A percentile compares a stretch with the other conserved stretches of the same genome.
phyloP scores from a whole-genome alignment of 2,797 vertebrate species.

The Jordanella pulchra region DNA sequence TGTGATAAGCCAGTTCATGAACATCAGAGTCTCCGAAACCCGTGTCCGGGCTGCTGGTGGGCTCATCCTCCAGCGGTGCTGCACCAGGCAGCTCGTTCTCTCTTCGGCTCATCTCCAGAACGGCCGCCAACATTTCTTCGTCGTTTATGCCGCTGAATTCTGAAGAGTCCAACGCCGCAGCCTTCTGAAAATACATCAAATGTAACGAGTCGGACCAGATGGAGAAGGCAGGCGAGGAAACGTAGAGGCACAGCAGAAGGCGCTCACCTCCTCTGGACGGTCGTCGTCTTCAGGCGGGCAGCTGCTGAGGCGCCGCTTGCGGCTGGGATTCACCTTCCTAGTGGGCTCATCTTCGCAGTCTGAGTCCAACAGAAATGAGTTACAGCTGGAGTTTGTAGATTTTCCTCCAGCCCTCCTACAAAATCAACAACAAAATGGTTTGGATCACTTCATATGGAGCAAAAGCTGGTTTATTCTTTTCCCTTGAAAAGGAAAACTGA shows the following conservation, averaged over 20 bases:
- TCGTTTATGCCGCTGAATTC: slow-evolving; percentile 88
- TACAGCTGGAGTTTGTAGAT: slow-evolving; percentile 74
- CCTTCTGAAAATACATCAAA: slow-evolving; percentile 72
- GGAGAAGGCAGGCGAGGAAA: not conserved
- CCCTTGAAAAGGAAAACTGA: too few relatives aligned
- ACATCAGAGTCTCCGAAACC: slow-evolving; percentile 92
- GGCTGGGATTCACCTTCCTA: slow-evolving; percentile 79
- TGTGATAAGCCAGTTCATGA: slow-evolving; percentile 87
- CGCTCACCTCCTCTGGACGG: slow-evolving; percentile 76
- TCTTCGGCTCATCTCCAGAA: slow-evolving; percentile 91
- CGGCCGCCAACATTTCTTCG: slow-evolving; percentile 92
- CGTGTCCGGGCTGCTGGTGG: slow-evolving; percentile 94
- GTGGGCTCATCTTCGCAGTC: slow-evolving; percentile 91
- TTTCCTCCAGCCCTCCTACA: slow-evolving; percentile 87
- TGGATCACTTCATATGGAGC: too few relatives aligned
- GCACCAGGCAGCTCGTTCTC: slow-evolving; percentile 79
- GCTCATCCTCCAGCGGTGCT: slow-evolving; percentile 79
- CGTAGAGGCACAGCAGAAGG: fast-evolving
- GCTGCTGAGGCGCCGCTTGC: slow-evolving; percentile 83
- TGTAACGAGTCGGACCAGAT: not conserved
- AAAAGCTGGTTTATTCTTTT: too few relatives aligned
- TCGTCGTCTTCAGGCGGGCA: slow-evolving; percentile 77
- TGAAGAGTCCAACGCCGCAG: slow-evolving; percentile 70
- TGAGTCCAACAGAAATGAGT: slow-evolving; percentile 83
- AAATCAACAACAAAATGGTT: not conserved